Percentiles rank a stretch among this genome's conserved stretches.
Conservation (phyloP, 2,888 invertebrate genomes). For the Tromatobia lineatoria region DNA sequence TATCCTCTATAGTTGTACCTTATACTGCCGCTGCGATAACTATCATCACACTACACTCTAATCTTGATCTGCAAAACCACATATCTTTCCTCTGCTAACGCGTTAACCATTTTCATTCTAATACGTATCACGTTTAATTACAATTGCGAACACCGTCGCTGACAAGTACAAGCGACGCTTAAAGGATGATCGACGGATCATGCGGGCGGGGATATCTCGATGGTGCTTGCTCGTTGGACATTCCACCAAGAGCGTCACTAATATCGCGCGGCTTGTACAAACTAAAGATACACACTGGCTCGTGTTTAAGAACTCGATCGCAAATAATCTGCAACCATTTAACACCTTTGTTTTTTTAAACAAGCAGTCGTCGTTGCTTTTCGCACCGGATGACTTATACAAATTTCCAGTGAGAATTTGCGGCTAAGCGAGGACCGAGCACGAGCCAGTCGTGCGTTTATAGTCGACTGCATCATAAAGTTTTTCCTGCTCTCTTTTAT, state of each 20-base stretch:
- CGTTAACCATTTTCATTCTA: conserved; percentile 64
- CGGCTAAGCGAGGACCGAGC: neutral
- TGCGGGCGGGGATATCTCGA: neutral
- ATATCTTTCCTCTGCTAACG: conserved; percentile 44
- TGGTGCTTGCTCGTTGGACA: conserved; percentile 18
- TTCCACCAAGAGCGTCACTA: conserved; percentile 13
- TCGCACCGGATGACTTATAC: neutral
- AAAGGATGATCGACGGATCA: conserved; percentile 40
- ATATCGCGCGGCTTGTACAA: conserved; percentile 6
- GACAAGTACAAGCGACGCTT: neutral
- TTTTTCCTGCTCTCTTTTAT: conserved; percentile 29
- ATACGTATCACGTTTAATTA: conserved; percentile 63
- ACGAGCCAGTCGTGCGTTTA: conserved; percentile 20
- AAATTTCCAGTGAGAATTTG: conserved; percentile 12
- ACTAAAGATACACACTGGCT: conserved; percentile 1
- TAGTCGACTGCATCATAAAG: conserved; percentile 6
- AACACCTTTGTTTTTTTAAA: neutral
- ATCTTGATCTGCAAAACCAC: conserved; percentile 30
- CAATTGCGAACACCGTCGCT: conserved; percentile 48
- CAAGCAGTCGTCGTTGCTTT: neutral
- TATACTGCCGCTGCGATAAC: conserved; percentile 60
- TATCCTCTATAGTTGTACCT: conserved; percentile 38
- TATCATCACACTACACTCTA: conserved; percentile 52
- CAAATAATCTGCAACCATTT: neutral
- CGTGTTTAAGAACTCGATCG: conserved; percentile 16